These are phyloP conservation scores for Balearica regulorum DNA, from an alignment of 2,797 vertebrate species.

Conservation along the genomic window DNA sequence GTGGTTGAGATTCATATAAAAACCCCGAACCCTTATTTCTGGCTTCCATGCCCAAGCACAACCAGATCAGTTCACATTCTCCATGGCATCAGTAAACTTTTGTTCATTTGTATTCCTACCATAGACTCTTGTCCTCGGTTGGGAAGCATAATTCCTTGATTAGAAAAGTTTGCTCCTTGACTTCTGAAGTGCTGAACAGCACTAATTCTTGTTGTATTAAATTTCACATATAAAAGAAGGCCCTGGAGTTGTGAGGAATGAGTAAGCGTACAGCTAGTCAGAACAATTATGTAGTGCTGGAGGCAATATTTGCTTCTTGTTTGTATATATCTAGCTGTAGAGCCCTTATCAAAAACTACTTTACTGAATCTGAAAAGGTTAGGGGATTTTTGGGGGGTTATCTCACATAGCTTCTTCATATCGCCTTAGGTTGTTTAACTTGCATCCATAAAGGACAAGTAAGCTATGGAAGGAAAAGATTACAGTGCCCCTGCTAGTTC, in stretches of 20 bases:
- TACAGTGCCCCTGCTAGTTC: background rate
- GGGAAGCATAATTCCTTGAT: background rate
- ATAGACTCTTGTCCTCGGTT: background rate
- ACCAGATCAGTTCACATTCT: background rate
- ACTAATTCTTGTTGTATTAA: slow-evolving; percentile 1
- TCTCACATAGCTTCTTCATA: slow-evolving; percentile 43
- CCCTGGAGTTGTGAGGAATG: background rate
- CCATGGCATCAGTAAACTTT: background rate
- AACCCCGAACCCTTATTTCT: background rate
- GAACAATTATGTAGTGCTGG: slow-evolving; percentile 30
- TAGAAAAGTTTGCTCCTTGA: slow-evolving; percentile 19
- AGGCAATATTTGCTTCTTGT: slow-evolving; percentile 43
- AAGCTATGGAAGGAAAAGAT: slow-evolving; percentile 34
- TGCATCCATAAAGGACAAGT: slow-evolving; percentile 25
- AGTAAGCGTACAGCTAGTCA: slow-evolving; percentile 7
- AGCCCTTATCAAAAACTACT: slow-evolving; percentile 48
- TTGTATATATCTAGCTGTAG: slow-evolving; percentile 36
- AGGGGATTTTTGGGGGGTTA: slow-evolving; percentile 41
- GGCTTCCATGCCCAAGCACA: background rate
- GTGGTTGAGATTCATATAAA: background rate
- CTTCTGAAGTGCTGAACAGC: background rate
- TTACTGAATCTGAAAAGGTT: slow-evolving; percentile 57
- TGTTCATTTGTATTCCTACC: background rate
- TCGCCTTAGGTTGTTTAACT: slow-evolving; percentile 41
- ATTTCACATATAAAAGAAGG: slow-evolving; percentile 30